Percentiles rank a stretch among this genome's conserved stretches.
These are phyloP conservation scores for Salvator merianae DNA, from an alignment of 2,113 vertebrate genomes.

Conservation along the genomic window DNA sequence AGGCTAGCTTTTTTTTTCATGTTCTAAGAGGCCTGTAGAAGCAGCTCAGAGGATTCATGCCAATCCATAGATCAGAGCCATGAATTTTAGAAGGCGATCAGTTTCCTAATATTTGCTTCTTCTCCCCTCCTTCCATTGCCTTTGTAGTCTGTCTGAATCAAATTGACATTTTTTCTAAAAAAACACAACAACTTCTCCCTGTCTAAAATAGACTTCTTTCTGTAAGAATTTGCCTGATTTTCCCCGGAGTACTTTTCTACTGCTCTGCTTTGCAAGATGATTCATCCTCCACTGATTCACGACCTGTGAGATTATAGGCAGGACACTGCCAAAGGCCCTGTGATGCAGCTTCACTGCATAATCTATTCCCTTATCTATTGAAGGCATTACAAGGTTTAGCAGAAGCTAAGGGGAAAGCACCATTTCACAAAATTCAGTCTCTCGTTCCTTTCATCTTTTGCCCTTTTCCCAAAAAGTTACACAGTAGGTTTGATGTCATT, in stretches of 20 bases:
- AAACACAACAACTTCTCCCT: accelerated
- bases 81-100: not conserved
- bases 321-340: not conserved
- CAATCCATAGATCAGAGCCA: not conserved
- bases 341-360: conserved; percentile 2
- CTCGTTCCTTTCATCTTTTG: not conserved
- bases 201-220: not conserved
- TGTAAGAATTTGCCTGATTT: not conserved
- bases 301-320: not conserved
- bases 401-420: not conserved
- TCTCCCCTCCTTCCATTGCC: no score
- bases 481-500: no score
- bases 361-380: conserved; percentile 1
- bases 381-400: not conserved
- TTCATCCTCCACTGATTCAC: conserved; percentile 10
- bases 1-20: not conserved
- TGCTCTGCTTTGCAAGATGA: not conserved
- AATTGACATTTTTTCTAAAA: not conserved
- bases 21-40: not conserved
- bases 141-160: not conserved
- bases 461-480: not conserved
- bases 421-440: not conserved
- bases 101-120: not conserved
- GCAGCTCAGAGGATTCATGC: not conserved
- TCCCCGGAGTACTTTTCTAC: not conserved